Base-by-base conservation (phyloP, 2,113 vertebrate species). In the Phaethon lepturus region DNA sequence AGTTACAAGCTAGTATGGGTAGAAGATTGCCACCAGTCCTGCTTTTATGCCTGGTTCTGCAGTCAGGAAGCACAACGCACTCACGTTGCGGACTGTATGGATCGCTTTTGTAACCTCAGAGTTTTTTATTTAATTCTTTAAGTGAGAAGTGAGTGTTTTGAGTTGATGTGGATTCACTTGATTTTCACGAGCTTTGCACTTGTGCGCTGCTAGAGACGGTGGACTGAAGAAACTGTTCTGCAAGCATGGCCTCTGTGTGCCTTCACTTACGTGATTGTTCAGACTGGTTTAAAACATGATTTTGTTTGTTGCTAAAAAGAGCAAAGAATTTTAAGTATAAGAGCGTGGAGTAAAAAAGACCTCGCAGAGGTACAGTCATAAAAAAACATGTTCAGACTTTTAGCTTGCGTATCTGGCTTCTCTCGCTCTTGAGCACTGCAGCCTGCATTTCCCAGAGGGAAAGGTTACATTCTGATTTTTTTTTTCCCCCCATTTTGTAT, bases 191-290 rank as follows among this genome's bases (percentile, higher is more conserved):
- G 72, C 74, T 69, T 74, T 85, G 33, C 35, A 13, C 17, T 88
- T 44, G 28, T 0, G 5, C 80, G 17, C n/a, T 35, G 42, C 11
- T 40, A 16, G 71, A 49, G 23, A 12, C 1, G 0, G 49, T n/a
- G 38, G 42, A 45, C 4, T 2, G 71, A 69, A 79, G 67, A 71
- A 79, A 45, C 22, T 18, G 23, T 44, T 82, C 14, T 78, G 26
- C 55, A 55, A 10, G 50, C 4, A 1, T 11, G 12, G 47, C 35
- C 80, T 53, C 67, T 5, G 6, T 49, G 16, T 5, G 6, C 55
- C 53, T 92, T 89, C 0, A 0, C 35, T 83, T 78, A 25, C 0
- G 0, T 18, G 25, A 28, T 63, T 1, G 1, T 90, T 82, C 44
- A 38, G 38, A 47, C 42, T 58, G 42, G 56, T 89, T 86, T 64